phyloP scores from a whole-genome alignment of 2,888 invertebrate species.

The Spodoptera picta region DNA sequence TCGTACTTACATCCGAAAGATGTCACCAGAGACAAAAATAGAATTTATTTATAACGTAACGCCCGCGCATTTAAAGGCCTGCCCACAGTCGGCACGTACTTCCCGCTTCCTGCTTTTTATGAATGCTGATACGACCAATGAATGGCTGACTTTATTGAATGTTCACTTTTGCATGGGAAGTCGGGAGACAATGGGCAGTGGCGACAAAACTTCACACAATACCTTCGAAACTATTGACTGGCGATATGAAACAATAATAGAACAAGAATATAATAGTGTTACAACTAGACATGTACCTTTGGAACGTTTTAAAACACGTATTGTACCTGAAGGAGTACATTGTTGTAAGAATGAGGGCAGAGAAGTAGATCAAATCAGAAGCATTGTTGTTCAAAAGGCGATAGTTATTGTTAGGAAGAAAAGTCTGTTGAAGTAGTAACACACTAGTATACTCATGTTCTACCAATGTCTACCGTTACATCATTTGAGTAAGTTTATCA shows the following conservation, averaged over 20 bases:
- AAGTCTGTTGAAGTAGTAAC: not conserved
- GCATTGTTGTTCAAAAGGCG: too few species aligned
- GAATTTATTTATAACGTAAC: constrained; percentile 51
- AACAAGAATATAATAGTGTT: constrained; percentile 34
- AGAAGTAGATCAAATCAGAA: not conserved
- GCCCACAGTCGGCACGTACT: constrained; percentile 76
- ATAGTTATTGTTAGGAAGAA: too few species aligned
- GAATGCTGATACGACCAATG: constrained; percentile 67
- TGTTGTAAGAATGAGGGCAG: not conserved
- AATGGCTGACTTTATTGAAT: constrained; percentile 67
- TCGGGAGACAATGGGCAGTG: constrained; percentile 49
- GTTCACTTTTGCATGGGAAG: constrained; percentile 66
- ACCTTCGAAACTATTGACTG: constrained; percentile 46
- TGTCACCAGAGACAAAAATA: constrained; percentile 51
- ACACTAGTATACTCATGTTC: too few species aligned
- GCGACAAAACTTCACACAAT: constrained; percentile 53
- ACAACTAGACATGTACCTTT: constrained; percentile 9
- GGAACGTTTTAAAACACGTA: constrained; percentile 5
- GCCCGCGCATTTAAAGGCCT: constrained; percentile 70
- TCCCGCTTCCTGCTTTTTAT: constrained; percentile 79
- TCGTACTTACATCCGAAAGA: constrained; percentile 28
- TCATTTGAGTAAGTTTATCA: not conserved
- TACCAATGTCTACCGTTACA: too few species aligned
- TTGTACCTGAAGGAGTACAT: not conserved
- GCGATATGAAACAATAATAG: constrained; percentile 46